Evolutionary conservation across 2,113 vertebrate species (phyloP).

Genomic region (Ceuthmochares aereus): DNA sequence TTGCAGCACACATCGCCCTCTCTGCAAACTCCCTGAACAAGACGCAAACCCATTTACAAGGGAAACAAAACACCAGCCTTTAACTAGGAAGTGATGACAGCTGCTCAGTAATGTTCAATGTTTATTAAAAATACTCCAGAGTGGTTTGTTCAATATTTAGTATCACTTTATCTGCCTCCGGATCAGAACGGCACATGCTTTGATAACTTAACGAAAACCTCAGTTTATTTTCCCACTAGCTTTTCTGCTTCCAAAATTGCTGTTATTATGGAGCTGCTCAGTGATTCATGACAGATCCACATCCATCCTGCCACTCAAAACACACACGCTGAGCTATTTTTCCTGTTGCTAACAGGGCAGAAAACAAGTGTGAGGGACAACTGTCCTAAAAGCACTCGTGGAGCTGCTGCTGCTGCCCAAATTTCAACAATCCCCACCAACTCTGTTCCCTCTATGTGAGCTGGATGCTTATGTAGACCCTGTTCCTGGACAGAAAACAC

Average conservation of each 20-base stretch:
- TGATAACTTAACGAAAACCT: slow-evolving; percentile 31
- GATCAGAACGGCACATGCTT: slow-evolving; percentile 36
- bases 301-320: neutral
- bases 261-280: slow-evolving; percentile 9
- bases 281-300: slow-evolving; percentile 7
- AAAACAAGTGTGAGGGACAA: neutral
- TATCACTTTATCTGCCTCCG: slow-evolving; percentile 42
- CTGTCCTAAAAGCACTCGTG: neutral
- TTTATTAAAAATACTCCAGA: slow-evolving; percentile 33
- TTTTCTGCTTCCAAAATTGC: slow-evolving; percentile 26
- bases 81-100: slow-evolving; percentile 15
- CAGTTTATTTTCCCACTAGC: slow-evolving; percentile 7
- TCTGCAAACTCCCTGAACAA: neutral
- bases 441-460: neutral
- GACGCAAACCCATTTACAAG: neutral
- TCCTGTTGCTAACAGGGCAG: neutral
- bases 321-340: neutral
- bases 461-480: neutral
- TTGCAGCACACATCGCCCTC: neutral
- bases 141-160: slow-evolving; percentile 33
- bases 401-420: neutral
- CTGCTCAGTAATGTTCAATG: neutral
- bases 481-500: neutral
- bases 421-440: accelerated
- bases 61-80: slow-evolving; percentile 11